Conservation (phyloP, 1,140 invertebrate species). For the Zaprionus inermis region DNA sequence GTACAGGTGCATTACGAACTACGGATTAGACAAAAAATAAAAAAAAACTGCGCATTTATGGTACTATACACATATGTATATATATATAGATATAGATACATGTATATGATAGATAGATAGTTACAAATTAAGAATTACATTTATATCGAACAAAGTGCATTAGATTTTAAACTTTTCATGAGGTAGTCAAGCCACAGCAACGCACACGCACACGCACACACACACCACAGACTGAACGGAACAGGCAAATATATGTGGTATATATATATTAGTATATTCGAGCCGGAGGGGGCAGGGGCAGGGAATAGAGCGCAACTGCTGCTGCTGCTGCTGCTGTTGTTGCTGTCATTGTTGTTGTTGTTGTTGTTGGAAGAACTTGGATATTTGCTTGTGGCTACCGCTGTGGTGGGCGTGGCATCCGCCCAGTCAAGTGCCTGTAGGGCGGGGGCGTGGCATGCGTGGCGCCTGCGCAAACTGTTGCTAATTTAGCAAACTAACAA, state of each 20-base stretch:
- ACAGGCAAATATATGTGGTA: conserved; percentile 19
- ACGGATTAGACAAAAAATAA: conserved; percentile 30
- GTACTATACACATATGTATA: too few relatives aligned
- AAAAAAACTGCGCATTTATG: conserved; percentile 2
- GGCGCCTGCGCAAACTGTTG: background rate
- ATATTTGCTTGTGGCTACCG: conserved; percentile 36
- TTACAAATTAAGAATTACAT: conserved; percentile 10
- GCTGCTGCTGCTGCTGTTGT: conserved; percentile 26
- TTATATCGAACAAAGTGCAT: conserved; percentile 40
- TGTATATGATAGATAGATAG: conserved; percentile 8
- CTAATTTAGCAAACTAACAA: conserved; percentile 5
- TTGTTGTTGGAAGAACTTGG: conserved; percentile 70
- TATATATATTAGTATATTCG: conserved; percentile 56
- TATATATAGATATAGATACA: background rate
- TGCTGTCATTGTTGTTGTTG: conserved; percentile 34
- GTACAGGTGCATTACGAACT: conserved; percentile 54
- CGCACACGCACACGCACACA: conserved; percentile 17
- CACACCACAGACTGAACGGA: conserved; percentile 5
- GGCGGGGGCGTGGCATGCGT: background rate
- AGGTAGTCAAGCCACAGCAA: conserved; percentile 72
- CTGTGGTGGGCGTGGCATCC: conserved; percentile 5
- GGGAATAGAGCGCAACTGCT: conserved; percentile 11
- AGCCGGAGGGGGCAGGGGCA: conserved; percentile 35
- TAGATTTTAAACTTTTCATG: conserved; percentile 51
- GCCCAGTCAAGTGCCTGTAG: background rate